Conservation (phyloP, 2,888 invertebrate species). For the Biston stratarius region DNA sequence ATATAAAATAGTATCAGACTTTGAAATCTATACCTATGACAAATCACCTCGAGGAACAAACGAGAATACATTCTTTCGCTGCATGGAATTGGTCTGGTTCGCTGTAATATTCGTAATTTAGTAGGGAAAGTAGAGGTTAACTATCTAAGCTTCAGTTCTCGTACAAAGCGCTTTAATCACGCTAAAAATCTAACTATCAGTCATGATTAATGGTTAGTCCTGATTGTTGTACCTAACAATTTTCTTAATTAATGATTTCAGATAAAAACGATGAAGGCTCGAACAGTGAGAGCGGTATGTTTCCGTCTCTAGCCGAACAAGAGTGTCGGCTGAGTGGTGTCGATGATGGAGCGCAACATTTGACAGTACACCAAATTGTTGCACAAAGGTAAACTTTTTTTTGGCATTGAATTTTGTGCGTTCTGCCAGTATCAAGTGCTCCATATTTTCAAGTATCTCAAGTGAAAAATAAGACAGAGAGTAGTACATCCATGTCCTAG, state of each 20-base stretch:
- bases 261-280: conserved; percentile 76
- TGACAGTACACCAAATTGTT: conserved; percentile 93
- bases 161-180: not conserved
- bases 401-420: not conserved
- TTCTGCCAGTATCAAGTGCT: too few relatives aligned
- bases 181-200: not conserved
- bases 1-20: too few relatives aligned
- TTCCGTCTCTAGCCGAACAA: conserved; percentile 84
- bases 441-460: too few relatives aligned
- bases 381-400: conserved; percentile 87
- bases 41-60: too few relatives aligned
- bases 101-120: too few relatives aligned
- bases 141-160: not conserved
- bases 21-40: too few relatives aligned
- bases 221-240: not conserved
- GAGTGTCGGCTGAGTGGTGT: conserved; percentile 79
- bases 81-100: too few relatives aligned
- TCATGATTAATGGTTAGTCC: not conserved
- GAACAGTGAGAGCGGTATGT: conserved; percentile 79
- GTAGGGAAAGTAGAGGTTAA: too few relatives aligned
- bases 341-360: conserved; percentile 87
- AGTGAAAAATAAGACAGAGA: too few relatives aligned
- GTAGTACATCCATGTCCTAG: too few relatives aligned
- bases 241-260: conserved; percentile 46
- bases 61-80: too few relatives aligned